Evolutionary conservation across 2,888 invertebrate species (phyloP), one percentile per base, ranked within the genome.

Genomic region (Agrotis exclamationis): DNA sequence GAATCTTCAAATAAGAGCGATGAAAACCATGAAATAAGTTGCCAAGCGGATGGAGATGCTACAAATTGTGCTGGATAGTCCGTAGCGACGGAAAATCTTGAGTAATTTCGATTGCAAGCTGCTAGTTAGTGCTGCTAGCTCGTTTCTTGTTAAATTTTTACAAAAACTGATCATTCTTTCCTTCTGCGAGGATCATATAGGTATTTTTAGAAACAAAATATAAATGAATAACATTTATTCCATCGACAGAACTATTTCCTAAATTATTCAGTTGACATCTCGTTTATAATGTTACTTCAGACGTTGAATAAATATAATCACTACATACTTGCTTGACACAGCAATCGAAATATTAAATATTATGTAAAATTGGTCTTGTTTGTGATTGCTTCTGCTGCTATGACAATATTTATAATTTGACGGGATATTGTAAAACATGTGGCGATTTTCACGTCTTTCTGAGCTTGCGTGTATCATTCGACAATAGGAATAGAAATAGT

Each of bases 281-380:
- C 48, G 20, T 54, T 63, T 51, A 13, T 28, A 54, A 28, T 45
- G 48, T 51, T 11, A 47, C 33, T 47, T 28, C 65, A 75, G 65
- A 80, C 47, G 65, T 76, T 56, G 63, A 70, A 80, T 58, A n/a
- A n/a, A n/a, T n/a, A n/a, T n/a, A 80, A 70, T 80, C 16, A 9
- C 54, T 51, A 39, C 28, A 5, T 33, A 3, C 24, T 24, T 24
- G 24, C 18, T 63, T 50, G 33, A 71, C 22, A 28, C 11, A 44
- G 33, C 33, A 39, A 51, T 51, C 33, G 47, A 59, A 76, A 73
- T 48, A 28, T n/a, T 22, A 48, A 66, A 51, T 57, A 56, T 57
- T 24, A 57, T 33, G 28, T 28, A 45, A 69, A 76, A 33, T 28
- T 59, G n/a, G 24, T 9, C 11, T 54, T 69, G 54, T 67, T 76